Evolutionary conservation across 2,113 vertebrate species (phyloP), one percentile per base, ranked within the genome.

Genomic region (Channa argus): DNA sequence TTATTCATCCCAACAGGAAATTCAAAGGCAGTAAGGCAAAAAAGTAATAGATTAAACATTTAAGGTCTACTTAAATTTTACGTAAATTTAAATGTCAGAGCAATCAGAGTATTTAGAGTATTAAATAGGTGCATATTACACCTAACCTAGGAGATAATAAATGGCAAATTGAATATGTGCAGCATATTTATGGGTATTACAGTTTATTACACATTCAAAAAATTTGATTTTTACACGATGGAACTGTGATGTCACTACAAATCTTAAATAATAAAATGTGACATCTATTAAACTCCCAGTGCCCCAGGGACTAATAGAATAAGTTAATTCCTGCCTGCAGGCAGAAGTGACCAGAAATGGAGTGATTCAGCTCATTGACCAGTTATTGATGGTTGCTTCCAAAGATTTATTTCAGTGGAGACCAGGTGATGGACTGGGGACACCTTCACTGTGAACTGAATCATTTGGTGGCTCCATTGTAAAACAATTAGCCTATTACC

Each of bases 361-460:
- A 33, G 55, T 69, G 63, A 74, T 80, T 78, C 64, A 77, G 80
- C 81, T 81, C 83, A 80, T 73, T 89, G 83, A 77, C 71, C 70
- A 44, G 81, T 87, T 83, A 84, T 85, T 84, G 90, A 89, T 74
- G 71, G 44, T 51, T 47, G 55, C 79, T 88, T 82, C 67, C 37
- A 56, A 81, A 82, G 85, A 89, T 85, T 83, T 81, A 87, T 76
- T 52, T 45, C 46, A 2, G 52, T n/a, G 52, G 61, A 45, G 55
- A 74, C 43, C 50, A 55, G 36, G 71, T 85, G 86, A 90, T 82
- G 63, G 83, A 89, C 88, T 43, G 69, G 39, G 81, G 79, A 89
- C 85, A 89, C 85, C 85, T 89, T 88, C 15, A 0, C 56, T 56
- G 79, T 81, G 83, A 82, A 84, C 80, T 80, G 69, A 74, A 76